phyloP scores from a whole-genome alignment of 2,797 vertebrate species.

The Pagetopsis macropterus region DNA sequence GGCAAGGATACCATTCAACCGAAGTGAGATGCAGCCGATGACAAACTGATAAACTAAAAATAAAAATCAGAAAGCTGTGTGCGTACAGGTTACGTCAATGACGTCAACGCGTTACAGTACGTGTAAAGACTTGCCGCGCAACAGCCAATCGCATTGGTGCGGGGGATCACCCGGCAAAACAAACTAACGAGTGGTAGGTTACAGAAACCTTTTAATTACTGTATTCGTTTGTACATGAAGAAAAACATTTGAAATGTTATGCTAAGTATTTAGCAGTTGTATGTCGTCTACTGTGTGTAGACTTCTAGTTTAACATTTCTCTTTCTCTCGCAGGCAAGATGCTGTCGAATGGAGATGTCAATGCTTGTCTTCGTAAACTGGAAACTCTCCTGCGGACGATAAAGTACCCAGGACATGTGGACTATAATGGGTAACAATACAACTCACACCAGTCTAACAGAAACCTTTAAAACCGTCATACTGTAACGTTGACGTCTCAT shows the following conservation, averaged over 20 bases:
- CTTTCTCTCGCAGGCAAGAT: conserved; percentile 23
- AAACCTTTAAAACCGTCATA: not conserved
- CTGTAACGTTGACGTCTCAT: not conserved
- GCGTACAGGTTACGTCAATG: not conserved
- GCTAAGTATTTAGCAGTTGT: too few relatives aligned
- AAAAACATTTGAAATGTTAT: not conserved
- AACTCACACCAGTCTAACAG: not conserved
- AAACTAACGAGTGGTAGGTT: conserved; percentile 10
- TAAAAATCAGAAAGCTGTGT: not conserved
- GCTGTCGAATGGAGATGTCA: conserved; percentile 91
- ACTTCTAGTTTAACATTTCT: not conserved
- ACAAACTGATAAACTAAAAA: not conserved
- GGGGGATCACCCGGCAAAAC: conserved; percentile 50
- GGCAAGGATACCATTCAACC: too few relatives aligned
- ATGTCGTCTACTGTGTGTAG: not conserved
- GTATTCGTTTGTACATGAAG: not conserved
- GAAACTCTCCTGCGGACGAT: conserved; percentile 88
- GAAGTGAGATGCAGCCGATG: too few relatives aligned
- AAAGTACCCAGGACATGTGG: conserved; percentile 88
- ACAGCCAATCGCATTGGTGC: conserved; percentile 56
- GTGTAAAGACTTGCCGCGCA: not conserved
- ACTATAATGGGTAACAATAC: conserved; percentile 84
- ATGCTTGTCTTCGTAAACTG: conserved; percentile 89
- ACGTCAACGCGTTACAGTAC: conserved; percentile 13
- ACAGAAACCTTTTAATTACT: not conserved